Base-by-base conservation (phyloP, 2,113 vertebrate species). In the Leptobrachium ailaonicum region DNA sequence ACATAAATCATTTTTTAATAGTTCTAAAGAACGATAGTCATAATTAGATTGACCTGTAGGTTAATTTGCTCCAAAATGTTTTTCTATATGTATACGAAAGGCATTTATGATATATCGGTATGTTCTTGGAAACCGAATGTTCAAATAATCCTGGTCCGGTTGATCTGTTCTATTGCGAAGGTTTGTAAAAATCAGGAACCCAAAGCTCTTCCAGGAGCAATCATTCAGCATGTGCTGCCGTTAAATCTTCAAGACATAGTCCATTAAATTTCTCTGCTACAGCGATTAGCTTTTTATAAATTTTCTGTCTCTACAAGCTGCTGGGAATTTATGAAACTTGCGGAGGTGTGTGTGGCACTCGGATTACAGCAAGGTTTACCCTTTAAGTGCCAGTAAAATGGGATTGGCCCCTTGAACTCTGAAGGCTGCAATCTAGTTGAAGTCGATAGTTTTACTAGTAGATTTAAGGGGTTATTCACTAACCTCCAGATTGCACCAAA, bases 41-140 rank as follows among this genome's bases (percentile, higher is more conserved):
- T 81, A 81, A 81, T 81, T 75, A 69, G 42, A 75, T 75, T 81
- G 79, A 69, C 79, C 79, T 69, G 41, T 40, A 75, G 79, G 64
- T 69, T 81, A 75, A 75, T 81, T 50, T 69, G 20, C 54, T 62
- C 3, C 69, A 54, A 81, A 74, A 80, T 58, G 71, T 45, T 41
- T 66, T 67, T 67, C 73, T 80, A 80, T 67, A 80, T 73, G 20
- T 32, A 32, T 32, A 32, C 73, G 73, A 63, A 41, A 74, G 53
- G 62, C 78, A 68, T 60, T 60, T 74, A 80, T 80, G 78, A 75
- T 75, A 64, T 62, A 69, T 81, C 63, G 71, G 72, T 68, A 63
- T 40, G 71, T 58, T 68, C 41, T 53, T 74, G 41, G 41, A 40
- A 74, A 66, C 77, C 2, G 32, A 76, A 32, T 66, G 41, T 53